Base-by-base conservation (phyloP, 2,113 vertebrate species). In the Microcebus lehilahytsara region DNA sequence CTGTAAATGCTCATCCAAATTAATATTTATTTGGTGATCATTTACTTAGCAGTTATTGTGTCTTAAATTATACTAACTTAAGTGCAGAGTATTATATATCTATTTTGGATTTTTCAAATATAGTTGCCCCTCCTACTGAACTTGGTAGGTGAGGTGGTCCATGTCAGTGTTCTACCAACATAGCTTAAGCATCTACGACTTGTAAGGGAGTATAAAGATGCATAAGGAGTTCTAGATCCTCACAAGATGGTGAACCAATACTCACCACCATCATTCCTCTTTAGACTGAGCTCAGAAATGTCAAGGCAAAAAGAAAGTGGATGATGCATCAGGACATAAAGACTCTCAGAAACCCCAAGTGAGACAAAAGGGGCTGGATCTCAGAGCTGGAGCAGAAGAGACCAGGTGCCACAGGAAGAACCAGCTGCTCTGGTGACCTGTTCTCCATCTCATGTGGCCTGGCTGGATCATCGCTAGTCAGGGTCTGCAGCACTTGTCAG, bases 81-180 rank as follows among this genome's bases (percentile, higher is more conserved):
- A 80, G 56, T 42, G 58, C 11, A 69, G 32, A 30, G 9, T 27
- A 11, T 25, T 77, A 20, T 20, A 56, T 42, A 34, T 89, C 92
- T 77, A 56, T 71, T 58, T 83, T 58, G 13, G 25, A 71, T 51
- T 91, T 84, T 83, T 91, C 53, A 94, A 86, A 77, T 3, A 3
- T 16, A 66, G 27, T 88, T 77, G 37, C 51, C 66, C 37, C n/a
- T 58, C 37, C 53, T 75, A 69, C 49, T 40, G 46, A 84, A 34
- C 62, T 58, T 83, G 53, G 16, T n/a, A 66, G 74, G 49, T 69
- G 58, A 89, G 32, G 42, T 2, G 6, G 16, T 20, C n/a, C 16
- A 77, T 51, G 34, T 56, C 74, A 51, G 23, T 19, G 17, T 64
- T 85, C 67, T 16, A 34, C 42, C 37, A 72, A 77, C 30, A 22